Evolutionary conservation across 1,140 invertebrate species (phyloP).

Genomic region (Drosophila varians): DNA sequence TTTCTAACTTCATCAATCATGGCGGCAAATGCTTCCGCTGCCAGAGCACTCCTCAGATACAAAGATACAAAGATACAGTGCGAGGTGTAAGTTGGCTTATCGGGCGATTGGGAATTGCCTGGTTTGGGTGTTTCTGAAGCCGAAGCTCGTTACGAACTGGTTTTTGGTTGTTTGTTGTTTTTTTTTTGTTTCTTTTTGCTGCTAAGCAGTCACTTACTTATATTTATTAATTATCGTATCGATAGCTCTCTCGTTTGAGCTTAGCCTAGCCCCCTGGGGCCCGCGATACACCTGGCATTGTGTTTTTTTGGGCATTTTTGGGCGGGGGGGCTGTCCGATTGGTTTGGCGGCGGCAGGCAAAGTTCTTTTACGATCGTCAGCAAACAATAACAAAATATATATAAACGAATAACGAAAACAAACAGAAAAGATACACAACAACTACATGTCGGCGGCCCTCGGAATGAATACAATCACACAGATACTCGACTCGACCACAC

Average conservation of each 20-base stretch:
- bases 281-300: conserved; percentile 49
- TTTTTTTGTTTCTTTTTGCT: conserved; percentile 50
- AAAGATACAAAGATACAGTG: conserved; percentile 20
- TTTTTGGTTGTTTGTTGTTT: conserved; percentile 24
- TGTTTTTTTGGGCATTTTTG: conserved; percentile 27
- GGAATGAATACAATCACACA: conserved; percentile 3
- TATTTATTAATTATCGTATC: conserved; percentile 80
- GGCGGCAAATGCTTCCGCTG: conserved; percentile 55
- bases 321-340: conserved; percentile 61
- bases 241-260: conserved; percentile 58
- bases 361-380: conserved; percentile 58
- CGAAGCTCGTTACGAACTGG: conserved; percentile 32
- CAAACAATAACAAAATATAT: conserved; percentile 57
- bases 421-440: conserved; percentile 51
- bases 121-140: conserved; percentile 19
- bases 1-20: conserved; percentile 69
- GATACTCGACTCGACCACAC: conserved; percentile 27
- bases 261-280: conserved; percentile 36
- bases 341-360: conserved; percentile 24
- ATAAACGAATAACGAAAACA: conserved; percentile 47
- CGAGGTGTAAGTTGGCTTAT: conserved; percentile 62
- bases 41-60: conserved; percentile 21
- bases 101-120: conserved; percentile 42
- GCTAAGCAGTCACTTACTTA: conserved; percentile 35
- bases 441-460: not conserved